phyloP scores from a whole-genome alignment of 2,113 vertebrate species.

The Pseudopodoces humilis region DNA sequence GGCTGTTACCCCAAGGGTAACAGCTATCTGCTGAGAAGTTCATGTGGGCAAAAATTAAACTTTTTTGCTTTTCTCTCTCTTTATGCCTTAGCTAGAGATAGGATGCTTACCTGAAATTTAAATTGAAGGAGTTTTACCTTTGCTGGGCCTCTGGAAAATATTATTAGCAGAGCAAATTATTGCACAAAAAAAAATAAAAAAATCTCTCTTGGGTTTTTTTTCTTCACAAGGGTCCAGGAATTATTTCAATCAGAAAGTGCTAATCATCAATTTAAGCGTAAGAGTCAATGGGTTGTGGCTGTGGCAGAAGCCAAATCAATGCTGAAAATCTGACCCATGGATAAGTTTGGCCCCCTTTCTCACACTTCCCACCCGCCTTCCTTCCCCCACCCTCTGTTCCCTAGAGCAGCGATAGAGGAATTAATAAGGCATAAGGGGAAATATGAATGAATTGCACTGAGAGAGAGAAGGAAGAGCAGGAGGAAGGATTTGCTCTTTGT shows the following conservation, averaged over 20 bases:
- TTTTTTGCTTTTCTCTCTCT: background rate
- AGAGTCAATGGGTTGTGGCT: slow-evolving; percentile 35
- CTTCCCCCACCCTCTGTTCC: background rate
- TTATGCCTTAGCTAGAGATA: background rate
- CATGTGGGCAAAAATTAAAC: background rate
- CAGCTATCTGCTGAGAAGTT: background rate
- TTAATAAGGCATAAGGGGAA: slow-evolving; percentile 77
- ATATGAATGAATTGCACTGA: slow-evolving; percentile 73
- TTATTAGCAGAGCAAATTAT: slow-evolving; percentile 30
- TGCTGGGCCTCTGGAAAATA: background rate
- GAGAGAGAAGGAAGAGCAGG: slow-evolving; percentile 27
- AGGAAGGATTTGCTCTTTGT: slow-evolving; percentile 62
- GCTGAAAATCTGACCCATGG: slow-evolving; percentile 52
- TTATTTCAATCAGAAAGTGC: slow-evolving; percentile 48
- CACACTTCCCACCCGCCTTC: slow-evolving; percentile 68
- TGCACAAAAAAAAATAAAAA: background rate
- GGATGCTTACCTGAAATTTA: background rate
- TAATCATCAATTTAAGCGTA: slow-evolving; percentile 49
- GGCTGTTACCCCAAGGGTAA: background rate
- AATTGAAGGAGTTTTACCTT: background rate
- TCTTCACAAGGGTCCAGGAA: background rate
- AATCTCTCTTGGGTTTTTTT: background rate
- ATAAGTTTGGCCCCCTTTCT: slow-evolving; percentile 53
- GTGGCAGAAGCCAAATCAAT: slow-evolving; percentile 53
- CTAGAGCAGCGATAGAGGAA: background rate